A percentile compares a stretch with the other conserved stretches of the same genome.
Evolutionary conservation across 64 coral and sea anemone species (phyloP).

Genomic region (Porites lutea): DNA sequence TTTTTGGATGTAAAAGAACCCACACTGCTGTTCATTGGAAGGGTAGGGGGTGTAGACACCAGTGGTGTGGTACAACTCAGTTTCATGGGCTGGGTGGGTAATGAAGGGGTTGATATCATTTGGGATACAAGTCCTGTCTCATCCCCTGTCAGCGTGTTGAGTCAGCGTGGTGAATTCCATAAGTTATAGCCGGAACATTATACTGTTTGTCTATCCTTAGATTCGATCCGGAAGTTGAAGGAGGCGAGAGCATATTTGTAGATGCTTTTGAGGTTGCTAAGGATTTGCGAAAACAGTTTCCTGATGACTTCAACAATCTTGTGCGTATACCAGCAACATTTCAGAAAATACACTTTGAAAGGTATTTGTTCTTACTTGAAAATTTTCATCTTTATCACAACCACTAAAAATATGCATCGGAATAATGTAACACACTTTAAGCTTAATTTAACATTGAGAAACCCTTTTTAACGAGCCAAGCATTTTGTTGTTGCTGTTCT

Average conservation of each 20-base stretch:
- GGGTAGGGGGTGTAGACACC: too few species aligned
- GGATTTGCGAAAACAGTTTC: constrained; percentile 75
- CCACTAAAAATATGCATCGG: neutral
- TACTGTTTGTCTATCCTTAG: neutral
- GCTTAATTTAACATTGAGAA: neutral
- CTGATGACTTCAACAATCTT: constrained; percentile 83
- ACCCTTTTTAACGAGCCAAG: neutral
- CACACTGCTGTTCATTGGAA: too few species aligned
- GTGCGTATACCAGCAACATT: constrained; percentile 85
- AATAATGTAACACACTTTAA: neutral
- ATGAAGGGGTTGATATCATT: too few species aligned
- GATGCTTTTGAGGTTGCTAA: constrained; percentile 86
- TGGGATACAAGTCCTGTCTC: neutral
- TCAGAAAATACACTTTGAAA: constrained; percentile 97
- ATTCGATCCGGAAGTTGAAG: constrained; percentile 80
- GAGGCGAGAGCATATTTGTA: constrained; percentile 77
- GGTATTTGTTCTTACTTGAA: constrained; percentile 28
- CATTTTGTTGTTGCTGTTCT: neutral
- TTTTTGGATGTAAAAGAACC: too few species aligned
- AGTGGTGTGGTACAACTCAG: too few species aligned
- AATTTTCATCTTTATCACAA: neutral
- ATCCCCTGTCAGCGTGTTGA: too few species aligned
- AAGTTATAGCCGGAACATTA: too few species aligned
- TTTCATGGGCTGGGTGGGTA: too few species aligned
- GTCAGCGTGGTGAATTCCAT: too few species aligned